Percentiles rank a stretch among this genome's conserved stretches.
phyloP scores from a whole-genome alignment of 2,888 invertebrate species.

The Diloba caeruleocephala region DNA sequence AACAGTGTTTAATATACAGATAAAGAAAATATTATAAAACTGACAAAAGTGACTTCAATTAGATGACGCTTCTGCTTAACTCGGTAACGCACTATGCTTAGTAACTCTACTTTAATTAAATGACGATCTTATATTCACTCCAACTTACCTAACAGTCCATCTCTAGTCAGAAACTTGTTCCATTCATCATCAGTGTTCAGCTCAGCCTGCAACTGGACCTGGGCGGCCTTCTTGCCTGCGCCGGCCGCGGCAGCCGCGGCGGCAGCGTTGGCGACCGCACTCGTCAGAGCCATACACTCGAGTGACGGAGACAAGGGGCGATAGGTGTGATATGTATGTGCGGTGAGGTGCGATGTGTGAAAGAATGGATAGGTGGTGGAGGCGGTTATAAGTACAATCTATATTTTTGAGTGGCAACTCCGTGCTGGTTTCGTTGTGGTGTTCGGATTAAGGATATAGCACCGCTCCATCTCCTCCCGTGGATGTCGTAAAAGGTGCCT shows the following conservation, averaged over 20 bases:
- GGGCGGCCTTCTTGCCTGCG: slow-evolving; percentile 92
- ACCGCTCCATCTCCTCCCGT: too few relatives aligned
- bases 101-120: too few relatives aligned
- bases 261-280: slow-evolving; percentile 79
- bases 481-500: too few relatives aligned
- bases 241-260: slow-evolving; percentile 82
- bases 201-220: slow-evolving; percentile 94
- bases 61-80: too few relatives aligned
- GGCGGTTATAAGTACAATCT: too few relatives aligned
- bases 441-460: too few relatives aligned
- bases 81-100: too few relatives aligned
- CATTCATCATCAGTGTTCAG: slow-evolving; percentile 95
- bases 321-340: slow-evolving; percentile 11
- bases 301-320: slow-evolving; percentile 50
- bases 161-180: slow-evolving; percentile 92
- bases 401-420: too few relatives aligned
- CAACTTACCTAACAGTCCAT: slow-evolving; percentile 92
- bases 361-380: not conserved
- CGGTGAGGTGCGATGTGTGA: slow-evolving; percentile 18
- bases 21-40: too few relatives aligned
- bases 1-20: too few relatives aligned
- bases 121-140: not conserved
- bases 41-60: too few relatives aligned
- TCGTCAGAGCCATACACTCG: slow-evolving; percentile 77
- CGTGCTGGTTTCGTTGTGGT: too few relatives aligned